Conservation (phyloP, 2,888 invertebrate species). For the Ophraella communa region DNA sequence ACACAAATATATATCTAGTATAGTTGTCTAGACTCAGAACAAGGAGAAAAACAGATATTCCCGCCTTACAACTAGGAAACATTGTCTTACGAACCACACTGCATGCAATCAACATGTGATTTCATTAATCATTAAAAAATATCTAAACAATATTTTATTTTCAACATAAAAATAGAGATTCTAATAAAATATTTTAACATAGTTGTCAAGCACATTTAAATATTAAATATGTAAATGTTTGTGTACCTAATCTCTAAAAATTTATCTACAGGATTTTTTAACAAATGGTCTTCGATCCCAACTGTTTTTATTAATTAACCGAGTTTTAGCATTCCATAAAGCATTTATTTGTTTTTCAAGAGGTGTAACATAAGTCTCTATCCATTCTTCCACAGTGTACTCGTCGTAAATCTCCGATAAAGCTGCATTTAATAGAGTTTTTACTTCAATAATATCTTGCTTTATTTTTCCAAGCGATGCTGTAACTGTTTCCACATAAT, state of each 20-base stretch:
- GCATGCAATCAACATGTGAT: no score
- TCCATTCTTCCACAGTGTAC: constrained; percentile 68
- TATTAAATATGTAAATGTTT: no score
- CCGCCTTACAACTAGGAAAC: no score
- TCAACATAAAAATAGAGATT: no score
- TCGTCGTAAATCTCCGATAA: constrained; percentile 67
- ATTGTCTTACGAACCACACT: no score
- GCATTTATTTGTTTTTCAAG: constrained; percentile 63
- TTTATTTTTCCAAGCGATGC: constrained; percentile 63
- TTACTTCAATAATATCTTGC: constrained; percentile 60
- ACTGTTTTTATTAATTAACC: constrained; percentile 58
- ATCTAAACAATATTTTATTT: background rate
- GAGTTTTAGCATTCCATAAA: constrained; percentile 61
- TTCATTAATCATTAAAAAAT: no score
- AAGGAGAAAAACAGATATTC: no score
- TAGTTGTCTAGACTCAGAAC: no score
- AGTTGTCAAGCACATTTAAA: background rate
- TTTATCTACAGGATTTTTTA: constrained; percentile 4
- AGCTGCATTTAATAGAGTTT: constrained; percentile 62
- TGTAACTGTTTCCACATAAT: constrained; percentile 66
- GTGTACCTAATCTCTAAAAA: background rate
- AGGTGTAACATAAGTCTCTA: constrained; percentile 63
- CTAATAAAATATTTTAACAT: no score
- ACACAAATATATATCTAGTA: no score
- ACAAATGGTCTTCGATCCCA: constrained; percentile 64